phyloP scores from a whole-genome alignment of 2,797 vertebrate species.

The Cirrhinus mrigala region DNA sequence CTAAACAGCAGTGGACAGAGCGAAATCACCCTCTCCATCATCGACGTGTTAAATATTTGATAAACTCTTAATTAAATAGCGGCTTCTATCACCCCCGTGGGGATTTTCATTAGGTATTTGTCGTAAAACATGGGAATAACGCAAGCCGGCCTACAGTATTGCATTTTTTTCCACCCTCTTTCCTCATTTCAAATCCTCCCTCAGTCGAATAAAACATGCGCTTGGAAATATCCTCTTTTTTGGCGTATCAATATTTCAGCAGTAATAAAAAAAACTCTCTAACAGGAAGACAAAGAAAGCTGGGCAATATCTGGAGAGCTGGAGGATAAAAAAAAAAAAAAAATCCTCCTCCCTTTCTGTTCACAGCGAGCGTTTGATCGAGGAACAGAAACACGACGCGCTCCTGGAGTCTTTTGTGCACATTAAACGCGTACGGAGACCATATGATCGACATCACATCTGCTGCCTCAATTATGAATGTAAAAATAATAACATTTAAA shows the following conservation, averaged over 20 bases:
- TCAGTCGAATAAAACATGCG: constrained; percentile 76
- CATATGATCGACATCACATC: constrained; percentile 34
- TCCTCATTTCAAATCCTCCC: constrained; percentile 73
- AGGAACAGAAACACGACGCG: not conserved
- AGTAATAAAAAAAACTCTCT: constrained; percentile 75
- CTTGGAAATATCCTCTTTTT: constrained; percentile 76
- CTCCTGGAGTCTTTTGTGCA: constrained; percentile 4
- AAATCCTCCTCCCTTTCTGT: constrained; percentile 50
- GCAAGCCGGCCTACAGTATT: constrained; percentile 74
- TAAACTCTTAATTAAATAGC: constrained; percentile 85
- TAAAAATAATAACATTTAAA: constrained; percentile 2
- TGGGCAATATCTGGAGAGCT: constrained; percentile 49
- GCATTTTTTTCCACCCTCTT: constrained; percentile 68
- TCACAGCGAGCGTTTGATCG: constrained; percentile 36
- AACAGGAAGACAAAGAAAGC: constrained; percentile 61
- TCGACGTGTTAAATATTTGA: constrained; percentile 80
- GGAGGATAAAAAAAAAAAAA: constrained; percentile 56
- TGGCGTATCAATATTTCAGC: constrained; percentile 82
- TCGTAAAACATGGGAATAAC: constrained; percentile 79
- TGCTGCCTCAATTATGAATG: not conserved
- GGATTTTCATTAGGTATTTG: constrained; percentile 84
- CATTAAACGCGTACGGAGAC: constrained; percentile 15
- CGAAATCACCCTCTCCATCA: constrained; percentile 72
- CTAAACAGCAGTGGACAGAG: constrained; percentile 71
- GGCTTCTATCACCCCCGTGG: constrained; percentile 77